phyloP scores from a whole-genome alignment of 2,113 vertebrate species.

The Plestiodon gilberti region DNA sequence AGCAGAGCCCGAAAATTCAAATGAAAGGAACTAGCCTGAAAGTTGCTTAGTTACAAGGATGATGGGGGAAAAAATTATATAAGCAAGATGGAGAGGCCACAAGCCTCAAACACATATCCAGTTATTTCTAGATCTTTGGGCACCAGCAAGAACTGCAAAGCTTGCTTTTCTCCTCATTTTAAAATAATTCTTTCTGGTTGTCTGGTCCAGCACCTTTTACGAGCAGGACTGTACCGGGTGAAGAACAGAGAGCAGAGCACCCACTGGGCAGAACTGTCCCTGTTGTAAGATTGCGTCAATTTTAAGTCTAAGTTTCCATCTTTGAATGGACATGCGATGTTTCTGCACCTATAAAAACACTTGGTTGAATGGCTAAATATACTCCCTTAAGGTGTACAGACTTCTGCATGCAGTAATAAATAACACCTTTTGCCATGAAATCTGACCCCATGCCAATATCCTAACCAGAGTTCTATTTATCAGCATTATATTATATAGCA shows the following conservation, averaged over 20 bases:
- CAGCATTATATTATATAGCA: not conserved
- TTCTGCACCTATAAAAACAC: too few relatives aligned
- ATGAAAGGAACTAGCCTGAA: not conserved
- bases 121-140: not conserved
- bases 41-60: not conserved
- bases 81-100: not conserved
- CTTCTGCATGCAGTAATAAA: not conserved
- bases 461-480: not conserved
- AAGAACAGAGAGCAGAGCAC: not conserved
- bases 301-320: too few relatives aligned
- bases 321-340: too few relatives aligned
- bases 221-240: not conserved
- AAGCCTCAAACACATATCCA: not conserved
- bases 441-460: not conserved
- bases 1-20: not conserved
- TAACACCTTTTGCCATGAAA: not conserved
- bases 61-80: not conserved
- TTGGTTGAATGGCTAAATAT: not conserved
- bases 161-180: constrained; percentile 11
- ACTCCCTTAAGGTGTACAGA: not conserved
- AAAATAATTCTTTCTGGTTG: not conserved
- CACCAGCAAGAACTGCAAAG: fast-evolving
- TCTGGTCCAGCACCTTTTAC: constrained; percentile 23
- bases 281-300: too few relatives aligned
- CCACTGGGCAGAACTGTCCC: fast-evolving